These are phyloP conservation scores for Physeter macrocephalus DNA, from an alignment of 2,113 vertebrate genomes.

Conservation along the genomic window DNA sequence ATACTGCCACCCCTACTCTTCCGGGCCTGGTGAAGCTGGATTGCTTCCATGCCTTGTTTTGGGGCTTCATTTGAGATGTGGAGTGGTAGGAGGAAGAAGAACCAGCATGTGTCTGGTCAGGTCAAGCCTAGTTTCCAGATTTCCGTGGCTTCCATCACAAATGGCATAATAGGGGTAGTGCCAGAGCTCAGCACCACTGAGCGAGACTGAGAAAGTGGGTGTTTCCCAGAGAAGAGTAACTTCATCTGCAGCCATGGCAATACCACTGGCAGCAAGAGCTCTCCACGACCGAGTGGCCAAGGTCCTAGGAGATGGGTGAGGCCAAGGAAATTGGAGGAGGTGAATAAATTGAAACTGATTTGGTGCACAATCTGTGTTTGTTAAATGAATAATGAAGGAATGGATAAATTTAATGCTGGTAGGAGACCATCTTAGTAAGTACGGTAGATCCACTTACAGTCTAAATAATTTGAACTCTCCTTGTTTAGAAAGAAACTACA, in stretches of 20 bases:
- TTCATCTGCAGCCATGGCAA: not conserved
- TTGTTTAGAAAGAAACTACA: not conserved
- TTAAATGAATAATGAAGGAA: not conserved
- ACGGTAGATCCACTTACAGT: not conserved
- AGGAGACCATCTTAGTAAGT: not conserved
- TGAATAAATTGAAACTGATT: not conserved
- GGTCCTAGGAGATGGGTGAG: not conserved
- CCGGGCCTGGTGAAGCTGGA: too few relatives aligned
- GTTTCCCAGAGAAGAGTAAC: not conserved
- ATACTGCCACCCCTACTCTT: too few relatives aligned
- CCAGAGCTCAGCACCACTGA: not conserved
- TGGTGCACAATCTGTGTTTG: not conserved
- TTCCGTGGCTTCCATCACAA: not conserved
- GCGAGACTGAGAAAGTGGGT: not conserved
- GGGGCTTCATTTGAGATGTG: not conserved
- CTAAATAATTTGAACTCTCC: not conserved
- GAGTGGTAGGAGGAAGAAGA: not conserved
- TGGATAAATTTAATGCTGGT: not conserved
- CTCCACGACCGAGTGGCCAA: not conserved
- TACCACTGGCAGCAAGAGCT: not conserved
- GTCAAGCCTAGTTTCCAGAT: not conserved
- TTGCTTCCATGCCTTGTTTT: not conserved
- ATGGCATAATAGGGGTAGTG: fast-evolving
- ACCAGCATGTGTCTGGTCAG: fast-evolving
- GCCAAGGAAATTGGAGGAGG: not conserved